Evolutionary conservation across 2,888 invertebrate species (phyloP).

Genomic region (Eurytoma californica): DNA sequence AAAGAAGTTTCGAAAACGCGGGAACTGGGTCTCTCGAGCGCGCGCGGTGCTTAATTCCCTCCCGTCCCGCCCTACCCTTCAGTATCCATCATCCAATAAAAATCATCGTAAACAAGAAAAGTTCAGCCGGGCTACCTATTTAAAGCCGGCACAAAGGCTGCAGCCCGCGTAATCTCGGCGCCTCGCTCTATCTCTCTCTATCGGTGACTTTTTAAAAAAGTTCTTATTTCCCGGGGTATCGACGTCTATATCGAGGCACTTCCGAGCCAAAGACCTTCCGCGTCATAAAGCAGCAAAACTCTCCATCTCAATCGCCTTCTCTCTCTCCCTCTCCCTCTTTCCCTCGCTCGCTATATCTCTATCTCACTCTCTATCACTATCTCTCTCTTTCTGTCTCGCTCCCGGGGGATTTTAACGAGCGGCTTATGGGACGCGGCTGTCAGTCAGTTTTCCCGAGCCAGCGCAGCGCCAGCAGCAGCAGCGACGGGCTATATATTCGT

Average conservation of each 20-base stretch:
- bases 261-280: slow-evolving; percentile 33
- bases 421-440: slow-evolving; percentile 49
- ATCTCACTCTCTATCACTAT: not conserved
- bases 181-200: not conserved
- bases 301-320: not conserved
- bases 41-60: not conserved
- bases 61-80: not conserved
- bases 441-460: slow-evolving; percentile 23
- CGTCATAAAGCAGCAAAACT: slow-evolving; percentile 36
- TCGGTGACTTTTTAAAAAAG: not conserved
- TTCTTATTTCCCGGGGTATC: slow-evolving; percentile 36
- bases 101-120: slow-evolving; percentile 43
- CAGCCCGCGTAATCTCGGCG: not conserved
- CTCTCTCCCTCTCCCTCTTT: slow-evolving; percentile 13
- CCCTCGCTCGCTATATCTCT: not conserved
- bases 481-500: not conserved
- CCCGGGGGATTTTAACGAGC: slow-evolving; percentile 51
- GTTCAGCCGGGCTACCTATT: slow-evolving; percentile 19
- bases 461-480: slow-evolving; percentile 9
- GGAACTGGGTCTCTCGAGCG: slow-evolving; percentile 33
- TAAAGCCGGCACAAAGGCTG: slow-evolving; percentile 17
- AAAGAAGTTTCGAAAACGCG: slow-evolving; percentile 34
- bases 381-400: slow-evolving; percentile 4
- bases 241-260: slow-evolving; percentile 37
- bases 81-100: slow-evolving; percentile 37